These are phyloP conservation scores for Dryoscopus gambensis DNA, from an alignment of 2,113 vertebrate genomes.

Conservation along the genomic window DNA sequence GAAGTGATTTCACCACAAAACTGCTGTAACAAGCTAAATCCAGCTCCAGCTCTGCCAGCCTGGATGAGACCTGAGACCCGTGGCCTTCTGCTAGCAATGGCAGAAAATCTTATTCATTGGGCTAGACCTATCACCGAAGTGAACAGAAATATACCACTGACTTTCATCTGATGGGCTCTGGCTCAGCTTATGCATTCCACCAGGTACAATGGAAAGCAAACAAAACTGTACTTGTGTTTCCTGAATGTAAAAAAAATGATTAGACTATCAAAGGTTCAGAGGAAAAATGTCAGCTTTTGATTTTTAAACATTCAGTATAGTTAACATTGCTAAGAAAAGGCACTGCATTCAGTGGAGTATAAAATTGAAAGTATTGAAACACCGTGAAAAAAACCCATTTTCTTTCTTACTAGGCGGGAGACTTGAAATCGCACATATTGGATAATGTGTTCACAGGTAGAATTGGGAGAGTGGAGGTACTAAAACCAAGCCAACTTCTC, in stretches of 20 bases:
- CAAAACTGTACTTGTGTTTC: neutral
- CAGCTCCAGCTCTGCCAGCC: neutral
- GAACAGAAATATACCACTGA: neutral
- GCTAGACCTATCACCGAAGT: neutral
- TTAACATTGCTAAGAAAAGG: neutral
- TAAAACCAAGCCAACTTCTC: neutral
- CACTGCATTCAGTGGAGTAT: neutral
- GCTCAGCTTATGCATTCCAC: neutral
- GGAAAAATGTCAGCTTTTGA: neutral
- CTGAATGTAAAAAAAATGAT: neutral
- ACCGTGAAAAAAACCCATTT: neutral
- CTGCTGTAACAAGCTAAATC: neutral
- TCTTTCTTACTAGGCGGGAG: neutral
- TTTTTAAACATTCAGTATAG: neutral
- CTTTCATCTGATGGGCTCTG: neutral
- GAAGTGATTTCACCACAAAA: neutral
- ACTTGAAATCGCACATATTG: neutral
- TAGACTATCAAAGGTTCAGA: neutral
- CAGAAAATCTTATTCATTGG: neutral
- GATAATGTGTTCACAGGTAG: neutral
- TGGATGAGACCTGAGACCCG: neutral
- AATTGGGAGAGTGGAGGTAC: neutral
- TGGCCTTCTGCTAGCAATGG: neutral
- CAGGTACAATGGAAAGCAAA: neutral
- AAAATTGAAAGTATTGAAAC: neutral